Conservation (phyloP, 2,113 vertebrate species). For the Heteronetta atricapilla region DNA sequence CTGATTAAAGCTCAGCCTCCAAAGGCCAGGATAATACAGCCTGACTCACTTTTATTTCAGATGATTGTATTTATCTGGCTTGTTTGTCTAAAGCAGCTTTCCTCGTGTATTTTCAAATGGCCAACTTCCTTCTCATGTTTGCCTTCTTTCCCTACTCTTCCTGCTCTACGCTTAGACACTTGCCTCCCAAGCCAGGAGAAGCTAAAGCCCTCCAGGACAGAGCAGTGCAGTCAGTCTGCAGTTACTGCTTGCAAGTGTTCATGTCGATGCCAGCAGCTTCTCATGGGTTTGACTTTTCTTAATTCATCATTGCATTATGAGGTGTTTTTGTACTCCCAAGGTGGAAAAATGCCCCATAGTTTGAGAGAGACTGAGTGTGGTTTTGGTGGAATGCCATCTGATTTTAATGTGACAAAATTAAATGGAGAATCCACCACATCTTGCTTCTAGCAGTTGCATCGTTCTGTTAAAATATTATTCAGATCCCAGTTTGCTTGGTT, state of each 20-base stretch:
- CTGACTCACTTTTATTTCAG: neutral
- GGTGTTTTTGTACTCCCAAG: neutral
- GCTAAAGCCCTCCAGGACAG: neutral
- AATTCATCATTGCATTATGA: neutral
- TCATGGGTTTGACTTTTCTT: neutral
- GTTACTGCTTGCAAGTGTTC: neutral
- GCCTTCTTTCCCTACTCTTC: neutral
- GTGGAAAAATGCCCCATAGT: neutral
- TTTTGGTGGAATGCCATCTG: neutral
- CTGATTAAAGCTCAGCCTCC: neutral
- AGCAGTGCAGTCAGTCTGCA: neutral
- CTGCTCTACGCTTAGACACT: neutral
- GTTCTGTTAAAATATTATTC: neutral
- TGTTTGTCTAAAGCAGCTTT: neutral
- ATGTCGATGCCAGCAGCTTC: neutral
- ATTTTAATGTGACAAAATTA: neutral
- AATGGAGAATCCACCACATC: neutral
- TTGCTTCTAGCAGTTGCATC: neutral
- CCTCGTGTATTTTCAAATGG: neutral
- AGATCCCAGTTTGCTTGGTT: neutral
- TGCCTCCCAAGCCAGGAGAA: neutral
- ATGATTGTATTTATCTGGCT: neutral
- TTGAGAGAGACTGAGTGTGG: neutral
- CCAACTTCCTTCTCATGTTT: neutral
- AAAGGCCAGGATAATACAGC: neutral